Evolutionary conservation across 2,797 vertebrate genomes (phyloP), one percentile per base, ranked within the genome.

Genomic region (Poeciliopsis paucimaculata): DNA sequence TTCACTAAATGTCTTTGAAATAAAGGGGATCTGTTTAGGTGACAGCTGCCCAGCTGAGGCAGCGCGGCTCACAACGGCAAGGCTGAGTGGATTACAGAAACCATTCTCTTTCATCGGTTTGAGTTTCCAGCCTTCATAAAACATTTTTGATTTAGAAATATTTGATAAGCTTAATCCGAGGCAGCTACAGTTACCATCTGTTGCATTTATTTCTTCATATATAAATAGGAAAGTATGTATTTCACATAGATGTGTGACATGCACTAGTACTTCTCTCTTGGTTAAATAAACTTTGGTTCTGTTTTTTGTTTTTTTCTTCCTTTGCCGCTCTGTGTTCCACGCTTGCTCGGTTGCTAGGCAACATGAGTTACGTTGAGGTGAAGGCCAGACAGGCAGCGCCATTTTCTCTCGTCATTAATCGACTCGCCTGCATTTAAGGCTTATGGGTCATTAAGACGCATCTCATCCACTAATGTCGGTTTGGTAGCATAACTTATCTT

Each of bases 31-130:
- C 2, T 45, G 39, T 70, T 43, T 7, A 45, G 2, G 41, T 8
- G 43, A n/a, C 68, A 71, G 23, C 68, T 71, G 68, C 45, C 68
- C 68, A 71, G 68, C 68, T 71, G 26, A 71, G 68, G 41, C 12
- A 70, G 10, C 39, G 43, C 39, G 28, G 39, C 3, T 28, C 41
- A 71, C 11, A 15, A 28, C 11, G 15, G 39, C 6, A 3, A 71
- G 39, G 39, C 20, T n/a, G 66, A 71, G 43, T 45, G 41, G 26
- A 71, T 71, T 45, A 71, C 41, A 71, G 41, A 45, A 45, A 28
- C 26, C 41, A 71, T 5, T 45, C 68, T 71, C 68, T 28, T 71
- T 45, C 46, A 45, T 71, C 26, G 8, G 8, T 45, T 45, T 45
- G 66, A n/a, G 41, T 70, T 70, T 45, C 15, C 26, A 45, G 68